Percentiles rank a stretch among this genome's conserved stretches.
Evolutionary conservation across 1,140 invertebrate genomes (phyloP).

Genomic region (Rhagoletis pomonella): DNA sequence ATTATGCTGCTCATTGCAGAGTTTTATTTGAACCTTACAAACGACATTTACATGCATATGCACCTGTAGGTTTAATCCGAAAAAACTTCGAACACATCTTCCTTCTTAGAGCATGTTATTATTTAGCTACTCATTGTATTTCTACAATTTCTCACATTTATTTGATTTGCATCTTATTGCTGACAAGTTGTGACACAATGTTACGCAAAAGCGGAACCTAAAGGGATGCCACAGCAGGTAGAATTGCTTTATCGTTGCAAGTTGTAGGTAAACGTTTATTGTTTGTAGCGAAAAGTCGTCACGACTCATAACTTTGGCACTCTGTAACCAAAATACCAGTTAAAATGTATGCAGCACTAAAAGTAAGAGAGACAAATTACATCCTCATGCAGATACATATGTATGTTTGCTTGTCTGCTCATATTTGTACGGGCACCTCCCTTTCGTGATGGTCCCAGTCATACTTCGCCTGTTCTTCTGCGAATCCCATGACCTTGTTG

Average conservation of each 20-base stretch:
- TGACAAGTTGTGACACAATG: neutral
- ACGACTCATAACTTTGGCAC: slow-evolving; percentile 4
- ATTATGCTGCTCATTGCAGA: no score
- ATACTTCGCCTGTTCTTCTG: neutral
- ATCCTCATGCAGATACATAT: neutral
- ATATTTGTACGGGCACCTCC: neutral
- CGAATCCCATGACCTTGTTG: slow-evolving; percentile 39
- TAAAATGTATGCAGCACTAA: neutral
- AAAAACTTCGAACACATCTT: no score
- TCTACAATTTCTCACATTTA: neutral
- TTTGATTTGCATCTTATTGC: neutral
- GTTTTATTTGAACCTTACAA: no score
- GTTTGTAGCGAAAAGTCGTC: slow-evolving; percentile 10
- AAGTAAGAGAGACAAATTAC: neutral
- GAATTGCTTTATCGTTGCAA: slow-evolving; percentile 5
- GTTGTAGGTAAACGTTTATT: neutral
- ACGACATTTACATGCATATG: no score
- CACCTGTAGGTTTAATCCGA: no score
- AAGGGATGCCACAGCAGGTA: neutral
- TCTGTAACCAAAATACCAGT: no score
- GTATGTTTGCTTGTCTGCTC: neutral
- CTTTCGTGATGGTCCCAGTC: neutral
- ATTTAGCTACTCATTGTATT: no score
- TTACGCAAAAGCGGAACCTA: neutral
- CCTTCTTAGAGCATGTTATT: no score